These are phyloP conservation scores for Drosophila albomicans DNA, from an alignment of 1,140 invertebrate species.

Conservation along the genomic window DNA sequence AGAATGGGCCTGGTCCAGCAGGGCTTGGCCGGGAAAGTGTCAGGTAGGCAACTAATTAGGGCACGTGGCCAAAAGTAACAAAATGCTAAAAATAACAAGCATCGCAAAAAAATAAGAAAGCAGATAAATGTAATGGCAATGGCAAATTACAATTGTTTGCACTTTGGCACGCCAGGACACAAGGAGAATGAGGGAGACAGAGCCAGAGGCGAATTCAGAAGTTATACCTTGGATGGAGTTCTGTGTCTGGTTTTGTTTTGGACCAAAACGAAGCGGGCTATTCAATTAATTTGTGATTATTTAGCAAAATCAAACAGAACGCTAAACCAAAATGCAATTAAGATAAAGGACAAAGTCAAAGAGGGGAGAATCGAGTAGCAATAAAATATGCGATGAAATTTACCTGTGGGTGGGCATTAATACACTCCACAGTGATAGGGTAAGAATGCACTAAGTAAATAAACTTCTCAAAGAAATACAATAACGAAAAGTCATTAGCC, in stretches of 20 bases:
- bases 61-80: constrained; percentile 46
- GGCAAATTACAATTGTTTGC: constrained; percentile 65
- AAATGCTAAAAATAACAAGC: constrained; percentile 25
- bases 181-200: neutral
- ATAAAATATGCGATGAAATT: constrained; percentile 9
- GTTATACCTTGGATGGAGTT: neutral
- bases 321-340: constrained; percentile 42
- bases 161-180: constrained; percentile 35
- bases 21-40: neutral
- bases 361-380: constrained; percentile 11
- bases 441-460: neutral
- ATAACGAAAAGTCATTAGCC: constrained; percentile 1
- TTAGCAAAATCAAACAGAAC: constrained; percentile 43
- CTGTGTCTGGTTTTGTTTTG: constrained; percentile 21
- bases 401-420: constrained; percentile 15
- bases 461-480: neutral
- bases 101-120: constrained; percentile 29
- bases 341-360: constrained; percentile 29
- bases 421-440: neutral
- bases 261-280: constrained; percentile 25
- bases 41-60: constrained; percentile 64
- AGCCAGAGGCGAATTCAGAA: neutral
- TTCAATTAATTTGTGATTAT: constrained; percentile 65
- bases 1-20: neutral
- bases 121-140: constrained; percentile 40